Evolutionary conservation across 2,113 vertebrate species (phyloP), one percentile per base, ranked within the genome.

Genomic region (Glaucidium brasilianum): DNA sequence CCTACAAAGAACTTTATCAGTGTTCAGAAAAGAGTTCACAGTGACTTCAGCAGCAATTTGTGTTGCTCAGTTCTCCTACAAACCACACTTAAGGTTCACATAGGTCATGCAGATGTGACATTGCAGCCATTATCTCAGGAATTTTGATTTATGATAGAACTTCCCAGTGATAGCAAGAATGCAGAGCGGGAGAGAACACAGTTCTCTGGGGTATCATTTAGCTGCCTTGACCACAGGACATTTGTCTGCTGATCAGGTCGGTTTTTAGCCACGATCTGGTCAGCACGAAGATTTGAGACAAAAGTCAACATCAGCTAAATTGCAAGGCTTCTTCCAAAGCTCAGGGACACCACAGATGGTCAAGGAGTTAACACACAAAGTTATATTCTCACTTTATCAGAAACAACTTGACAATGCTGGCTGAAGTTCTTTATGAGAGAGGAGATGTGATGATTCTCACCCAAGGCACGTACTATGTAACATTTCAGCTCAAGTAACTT

Each of bases 271-370:
- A 55, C 0, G 0, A 80, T 11, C 43, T 72, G 39, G n/a, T 78
- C 53, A 72, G 64, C 49, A 49, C 32, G 66, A 89, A 76, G 15
- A 81, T 58, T 9, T 66, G 66, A 85, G 45, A 66, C n/a, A 79
- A 45, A 94, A 84, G 62, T 58, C 58, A 91, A 17, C 14, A 59
- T 35, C 80, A 60, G 60, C 17, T 34, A 71, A 91, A 78, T 11
- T 35, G 22, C 60, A 78, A 94, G 43, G 39, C 47, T n/a, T 86
- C 72, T 58, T 88, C 45, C 69, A 91, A 92, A 84, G 47, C 75
- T 79, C 84, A 94, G 32, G 53, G 69, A 64, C 83, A 72, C 20
- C 16, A 15, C 10, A 60, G 55, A 29, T 12, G 32, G 37, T 76
- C 37, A 26, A 69, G 47, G 35, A 87, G 60, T 43, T 63, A 87